phyloP scores from a whole-genome alignment of 37 sponge, comb jelly and placozoan genomes.

The Ephydatia muelleri region DNA sequence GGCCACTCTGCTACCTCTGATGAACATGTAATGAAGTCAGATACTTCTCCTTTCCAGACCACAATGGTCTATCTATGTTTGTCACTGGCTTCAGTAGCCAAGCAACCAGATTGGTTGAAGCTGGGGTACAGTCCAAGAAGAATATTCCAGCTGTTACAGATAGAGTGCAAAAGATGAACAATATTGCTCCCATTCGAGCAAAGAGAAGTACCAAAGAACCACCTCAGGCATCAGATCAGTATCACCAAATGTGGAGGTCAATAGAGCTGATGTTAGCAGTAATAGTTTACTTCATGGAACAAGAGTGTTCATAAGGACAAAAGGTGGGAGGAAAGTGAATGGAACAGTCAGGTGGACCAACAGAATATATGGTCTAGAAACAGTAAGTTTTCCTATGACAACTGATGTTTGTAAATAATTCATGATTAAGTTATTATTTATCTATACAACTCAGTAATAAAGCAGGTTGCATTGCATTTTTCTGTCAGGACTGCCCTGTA shows the following conservation, averaged over 20 bases:
- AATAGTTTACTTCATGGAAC: not conserved
- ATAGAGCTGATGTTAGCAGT: not conserved
- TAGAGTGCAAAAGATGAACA: not conserved
- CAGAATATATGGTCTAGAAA: constrained; percentile 48
- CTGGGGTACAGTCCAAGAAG: not conserved
- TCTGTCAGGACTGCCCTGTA: no score
- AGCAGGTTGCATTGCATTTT: no score
- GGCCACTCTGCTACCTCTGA: constrained; percentile 50
- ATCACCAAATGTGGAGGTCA: no score
- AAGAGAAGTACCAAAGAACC: no score
- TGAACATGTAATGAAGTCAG: constrained; percentile 23
- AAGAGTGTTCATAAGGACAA: constrained; percentile 35
- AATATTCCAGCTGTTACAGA: not conserved
- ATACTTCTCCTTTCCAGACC: constrained; percentile 47
- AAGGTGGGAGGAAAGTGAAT: no score
- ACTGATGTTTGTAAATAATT: no score
- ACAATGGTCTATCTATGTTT: constrained; percentile 39
- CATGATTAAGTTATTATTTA: no score
- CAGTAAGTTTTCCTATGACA: constrained; percentile 50
- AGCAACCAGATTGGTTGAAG: no score
- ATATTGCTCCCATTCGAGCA: not conserved
- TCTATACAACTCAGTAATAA: no score
- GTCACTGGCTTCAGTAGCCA: constrained; percentile 11
- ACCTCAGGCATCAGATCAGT: no score
- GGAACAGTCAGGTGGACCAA: constrained; percentile 69